A percentile compares a stretch with the other conserved stretches of the same genome.
Evolutionary conservation across 2,113 vertebrate species (phyloP).

Genomic region (Lophura nycthemera): DNA sequence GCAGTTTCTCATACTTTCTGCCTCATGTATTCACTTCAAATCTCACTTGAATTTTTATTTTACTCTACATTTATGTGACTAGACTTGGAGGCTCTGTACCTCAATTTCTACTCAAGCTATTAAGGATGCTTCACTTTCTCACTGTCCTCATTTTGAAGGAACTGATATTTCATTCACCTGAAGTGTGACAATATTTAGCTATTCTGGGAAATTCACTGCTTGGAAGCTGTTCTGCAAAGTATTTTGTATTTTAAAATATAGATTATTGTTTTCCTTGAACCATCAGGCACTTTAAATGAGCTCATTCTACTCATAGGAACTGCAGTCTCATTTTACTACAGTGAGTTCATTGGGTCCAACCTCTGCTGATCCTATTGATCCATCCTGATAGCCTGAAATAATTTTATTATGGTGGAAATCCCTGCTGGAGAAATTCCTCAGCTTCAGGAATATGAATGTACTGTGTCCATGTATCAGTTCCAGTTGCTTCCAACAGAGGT

Average conservation of each 20-base stretch:
- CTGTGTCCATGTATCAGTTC: neutral
- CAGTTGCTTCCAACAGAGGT: neutral
- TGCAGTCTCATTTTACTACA: neutral
- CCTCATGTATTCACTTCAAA: neutral
- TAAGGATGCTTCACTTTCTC: neutral
- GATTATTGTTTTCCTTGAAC: neutral
- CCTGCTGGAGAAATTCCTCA: neutral
- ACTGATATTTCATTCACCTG: neutral
- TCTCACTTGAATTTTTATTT: neutral
- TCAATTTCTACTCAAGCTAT: neutral
- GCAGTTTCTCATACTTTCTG: neutral
- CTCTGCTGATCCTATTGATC: neutral
- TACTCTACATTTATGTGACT: neutral
- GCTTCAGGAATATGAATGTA: neutral
- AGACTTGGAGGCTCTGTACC: neutral
- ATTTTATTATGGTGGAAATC: neutral
- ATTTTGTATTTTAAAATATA: neutral
- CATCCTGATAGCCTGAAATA: neutral
- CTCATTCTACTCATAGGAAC: neutral
- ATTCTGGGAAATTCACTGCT: neutral
- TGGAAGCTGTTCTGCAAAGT: neutral
- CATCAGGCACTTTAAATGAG: neutral
- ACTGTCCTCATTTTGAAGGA: neutral
- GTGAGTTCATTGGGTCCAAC: neutral
- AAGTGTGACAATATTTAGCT: neutral